These are phyloP conservation scores for Dusona sp. DNA, from an alignment of 2,888 invertebrate species.

Conservation along the genomic window DNA sequence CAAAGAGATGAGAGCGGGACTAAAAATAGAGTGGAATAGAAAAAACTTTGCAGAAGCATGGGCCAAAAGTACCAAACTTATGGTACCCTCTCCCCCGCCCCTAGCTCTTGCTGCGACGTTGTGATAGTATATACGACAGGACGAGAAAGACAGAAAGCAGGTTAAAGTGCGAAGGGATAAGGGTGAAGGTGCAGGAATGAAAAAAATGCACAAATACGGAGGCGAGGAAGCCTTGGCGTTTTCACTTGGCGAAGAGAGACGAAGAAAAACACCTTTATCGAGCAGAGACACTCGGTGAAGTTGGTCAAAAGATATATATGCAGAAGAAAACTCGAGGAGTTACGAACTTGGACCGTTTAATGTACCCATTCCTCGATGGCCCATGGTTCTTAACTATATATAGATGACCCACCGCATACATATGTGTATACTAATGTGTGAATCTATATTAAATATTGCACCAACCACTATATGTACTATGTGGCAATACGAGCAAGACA, in stretches of 20 bases:
- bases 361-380: conserved; percentile 70
- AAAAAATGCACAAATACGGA: conserved; percentile 69
- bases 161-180: conserved; percentile 61
- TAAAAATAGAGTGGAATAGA: conserved; percentile 25
- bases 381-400: conserved; percentile 25
- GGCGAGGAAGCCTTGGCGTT: conserved; percentile 43
- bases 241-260: conserved; percentile 67
- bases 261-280: conserved; percentile 83
- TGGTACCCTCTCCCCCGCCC: conserved; percentile 1
- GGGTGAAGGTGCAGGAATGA: conserved; percentile 47
- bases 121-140: conserved; percentile 54
- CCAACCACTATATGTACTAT: conserved; percentile 3
- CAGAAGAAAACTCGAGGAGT: conserved; percentile 75
- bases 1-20: conserved; percentile 1
- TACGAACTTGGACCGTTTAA: conserved; percentile 80
- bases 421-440: conserved; percentile 38
- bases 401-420: not conserved
- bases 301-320: conserved; percentile 74
- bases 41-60: conserved; percentile 56
- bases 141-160: conserved; percentile 37
- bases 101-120: conserved; percentile 25
- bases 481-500: no score
- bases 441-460: conserved; percentile 46
- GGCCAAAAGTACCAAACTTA: conserved; percentile 43
- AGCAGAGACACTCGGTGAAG: conserved; percentile 79